Base-by-base conservation (phyloP, 2,113 vertebrate species). In the Cnemophilus loriae region DNA sequence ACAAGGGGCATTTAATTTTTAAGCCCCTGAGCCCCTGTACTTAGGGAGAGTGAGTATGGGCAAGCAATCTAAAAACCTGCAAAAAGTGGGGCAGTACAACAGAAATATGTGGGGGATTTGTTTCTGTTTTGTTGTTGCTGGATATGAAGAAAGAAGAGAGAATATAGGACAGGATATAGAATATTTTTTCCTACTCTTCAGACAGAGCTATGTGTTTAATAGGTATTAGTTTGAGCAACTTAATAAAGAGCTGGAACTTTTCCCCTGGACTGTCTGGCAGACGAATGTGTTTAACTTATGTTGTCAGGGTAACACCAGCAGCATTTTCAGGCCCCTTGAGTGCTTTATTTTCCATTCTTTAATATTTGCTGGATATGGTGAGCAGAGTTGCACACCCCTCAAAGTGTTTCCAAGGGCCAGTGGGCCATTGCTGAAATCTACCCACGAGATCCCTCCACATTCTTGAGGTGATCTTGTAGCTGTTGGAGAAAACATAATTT, bases 241-340 rank as follows among this genome's bases (percentile, higher is more conserved):
- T n/a, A 61, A 57, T 87, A 65, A 94, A 87, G 55, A 95, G 63
- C 26, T 17, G 28, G 52, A 85, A 93, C n/a, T 64, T 52, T 89
- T 84, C 42, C 20, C 49, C 86, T 87, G 65, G 41, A 82, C 32
- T 82, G 35, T 49, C 28, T 75, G 39, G 21, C 19, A 79, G 67
- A 85, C 13, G 65, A 84, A 82, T 61, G 10, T 76, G 57, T 93
- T 93, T 93, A 56, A 87, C 41, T 89, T 52, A 19, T 0, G 23
- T 87, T 92, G 77, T 49, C 81, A 89, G 75, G 81, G 77, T 93
- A 92, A 87, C 65, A 55, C 16, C 52, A 90, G 53, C 57, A 85
- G 50, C 52, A 53, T 76, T 89, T 89, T 10, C 42, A 90, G 84
- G 2, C 22, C 87, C 37, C 70, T 68, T 28, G 41, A 79, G 81